Percentiles rank a stretch among this genome's conserved stretches.
phyloP scores from a whole-genome alignment of 2,797 vertebrate genomes.

The Hephaestus fuliginosus region DNA sequence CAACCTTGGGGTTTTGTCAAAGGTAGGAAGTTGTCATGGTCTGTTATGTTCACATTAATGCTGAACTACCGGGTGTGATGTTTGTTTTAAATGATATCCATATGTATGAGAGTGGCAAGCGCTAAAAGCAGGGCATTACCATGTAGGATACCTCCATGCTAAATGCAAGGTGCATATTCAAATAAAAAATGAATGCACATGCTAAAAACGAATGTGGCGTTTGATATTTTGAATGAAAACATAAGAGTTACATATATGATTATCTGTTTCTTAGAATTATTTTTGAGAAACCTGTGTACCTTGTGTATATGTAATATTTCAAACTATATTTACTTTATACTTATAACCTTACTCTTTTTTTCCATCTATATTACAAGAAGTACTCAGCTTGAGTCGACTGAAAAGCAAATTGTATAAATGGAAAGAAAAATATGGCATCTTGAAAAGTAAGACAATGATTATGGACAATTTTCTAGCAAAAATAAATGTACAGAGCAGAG shows the following conservation, averaged over 20 bases:
- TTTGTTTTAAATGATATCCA: not conserved
- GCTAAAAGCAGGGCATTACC: not conserved
- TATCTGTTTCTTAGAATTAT: not conserved
- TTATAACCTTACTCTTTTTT: not conserved
- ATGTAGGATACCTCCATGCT: not conserved
- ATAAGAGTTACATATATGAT: too few species aligned
- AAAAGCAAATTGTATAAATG: slow-evolving; percentile 13
- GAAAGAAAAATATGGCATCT: not conserved
- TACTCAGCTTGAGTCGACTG: not conserved
- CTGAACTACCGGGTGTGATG: not conserved
- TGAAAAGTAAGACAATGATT: not conserved
- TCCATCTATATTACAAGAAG: not conserved
- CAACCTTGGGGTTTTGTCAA: not conserved
- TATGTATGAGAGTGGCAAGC: not conserved
- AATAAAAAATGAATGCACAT: not conserved
- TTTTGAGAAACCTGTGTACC: not conserved
- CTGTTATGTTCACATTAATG: slow-evolving; percentile 11
- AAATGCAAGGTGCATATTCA: not conserved
- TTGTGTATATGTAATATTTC: slow-evolving; percentile 34
- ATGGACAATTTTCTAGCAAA: too few species aligned
- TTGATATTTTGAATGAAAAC: not conserved
- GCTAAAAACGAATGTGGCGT: not conserved
- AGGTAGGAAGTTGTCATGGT: slow-evolving; percentile 1
- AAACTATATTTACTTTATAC: slow-evolving; percentile 34
- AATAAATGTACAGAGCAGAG: not conserved